Evolutionary conservation across 1,140 invertebrate species (phyloP), one percentile per base, ranked within the genome.

Genomic region (Drosophila arizonae): DNA sequence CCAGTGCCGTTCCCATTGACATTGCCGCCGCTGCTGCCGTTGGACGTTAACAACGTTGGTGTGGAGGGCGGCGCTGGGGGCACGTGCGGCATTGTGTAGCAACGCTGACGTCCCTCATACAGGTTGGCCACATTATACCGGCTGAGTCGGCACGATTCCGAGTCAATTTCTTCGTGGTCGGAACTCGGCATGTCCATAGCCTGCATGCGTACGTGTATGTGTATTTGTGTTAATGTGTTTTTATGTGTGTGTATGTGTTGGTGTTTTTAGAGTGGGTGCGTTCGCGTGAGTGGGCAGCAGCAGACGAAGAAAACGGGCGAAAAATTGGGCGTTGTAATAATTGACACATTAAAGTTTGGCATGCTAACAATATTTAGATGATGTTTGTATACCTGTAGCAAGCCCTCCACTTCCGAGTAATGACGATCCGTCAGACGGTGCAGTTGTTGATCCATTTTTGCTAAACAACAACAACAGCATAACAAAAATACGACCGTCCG

Each of bases 71-170:
- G 90, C 71, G 90, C 90, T 30, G 90, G 90, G 57, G 87, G 81
- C 21, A 89, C 85, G 58, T 91, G 82, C 72, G 84, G 80, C 72
- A 92, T 90, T 77, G 90, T 91, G 65, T 90, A 91, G 72, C 90
- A 87, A 57, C 90, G 90, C 62, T 88, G 87, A 55, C 84, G 84
- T 67, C 71, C 78, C 60, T 85, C 81, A 67, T 85, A 85, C 70
- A 86, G 70, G 74, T 85, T 85, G 68, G 77, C 71, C 50, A 77
- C 74, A 73, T 88, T 88, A 57, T 80, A 88, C 71, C 81, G 81
- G 79, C 78, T 87, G 55, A 87, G 66, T 56, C 82, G 82, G 58
- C 82, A 87, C 36, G 81, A 78, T 51, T 86, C 81, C 67, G 78
- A 65, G 55, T 85, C 81, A 24, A 88, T 73, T 58, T 88, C 84